These are phyloP conservation scores for Octodonta nipae DNA, from an alignment of 2,888 invertebrate species.

Conservation along the genomic window DNA sequence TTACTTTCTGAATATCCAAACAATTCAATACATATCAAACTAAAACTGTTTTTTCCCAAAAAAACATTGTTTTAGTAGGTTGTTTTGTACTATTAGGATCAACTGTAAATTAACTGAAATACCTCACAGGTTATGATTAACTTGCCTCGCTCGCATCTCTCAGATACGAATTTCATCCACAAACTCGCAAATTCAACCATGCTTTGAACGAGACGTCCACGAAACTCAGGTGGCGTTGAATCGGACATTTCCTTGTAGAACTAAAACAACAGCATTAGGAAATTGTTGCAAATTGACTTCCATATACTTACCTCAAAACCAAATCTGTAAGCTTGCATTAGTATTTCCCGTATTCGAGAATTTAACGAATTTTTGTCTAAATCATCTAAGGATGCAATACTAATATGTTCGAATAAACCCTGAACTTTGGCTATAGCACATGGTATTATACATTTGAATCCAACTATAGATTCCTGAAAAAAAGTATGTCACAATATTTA, in stretches of 20 bases:
- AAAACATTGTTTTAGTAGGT: too few relatives aligned
- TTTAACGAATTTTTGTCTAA: slow-evolving; percentile 46
- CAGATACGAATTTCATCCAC: slow-evolving; percentile 83
- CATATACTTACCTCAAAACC: slow-evolving; percentile 63
- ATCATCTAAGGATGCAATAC: slow-evolving; percentile 42
- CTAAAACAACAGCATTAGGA: slow-evolving; percentile 26
- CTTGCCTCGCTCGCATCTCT: slow-evolving; percentile 57
- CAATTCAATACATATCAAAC: too few relatives aligned
- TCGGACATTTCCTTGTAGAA: slow-evolving; percentile 62
- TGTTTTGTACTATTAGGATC: too few relatives aligned
- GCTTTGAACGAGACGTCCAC: slow-evolving; percentile 41
- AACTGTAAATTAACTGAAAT: too few relatives aligned
- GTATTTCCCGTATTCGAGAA: slow-evolving; percentile 56
- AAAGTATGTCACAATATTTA: slow-evolving; percentile 7
- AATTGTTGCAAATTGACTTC: neutral
- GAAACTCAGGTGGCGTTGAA: slow-evolving; percentile 36
- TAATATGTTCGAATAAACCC: slow-evolving; percentile 37
- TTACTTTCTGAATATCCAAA: too few relatives aligned
- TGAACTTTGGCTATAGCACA: slow-evolving; percentile 45
- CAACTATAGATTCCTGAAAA: slow-evolving; percentile 42
- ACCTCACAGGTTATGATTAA: too few relatives aligned
- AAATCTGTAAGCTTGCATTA: slow-evolving; percentile 79
- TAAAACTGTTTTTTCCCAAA: too few relatives aligned
- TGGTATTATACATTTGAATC: slow-evolving; percentile 44
- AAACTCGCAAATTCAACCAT: slow-evolving; percentile 59